Conservation (phyloP, 1,140 invertebrate species). For the Eciton burchellii region DNA sequence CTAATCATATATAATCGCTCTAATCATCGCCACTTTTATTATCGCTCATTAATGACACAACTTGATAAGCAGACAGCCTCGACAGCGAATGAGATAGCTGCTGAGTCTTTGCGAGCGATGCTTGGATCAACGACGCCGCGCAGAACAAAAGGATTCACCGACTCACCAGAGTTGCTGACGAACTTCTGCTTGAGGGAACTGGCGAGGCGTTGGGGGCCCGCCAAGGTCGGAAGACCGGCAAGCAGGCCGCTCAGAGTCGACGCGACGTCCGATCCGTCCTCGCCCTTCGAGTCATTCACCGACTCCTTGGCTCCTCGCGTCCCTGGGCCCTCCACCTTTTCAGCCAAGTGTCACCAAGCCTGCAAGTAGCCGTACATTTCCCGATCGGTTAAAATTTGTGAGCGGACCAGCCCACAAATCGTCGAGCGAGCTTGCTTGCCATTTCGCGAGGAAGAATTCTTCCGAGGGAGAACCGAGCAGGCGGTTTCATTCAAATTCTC, state of each 20-base stretch:
- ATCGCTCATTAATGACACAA: constrained; percentile 34
- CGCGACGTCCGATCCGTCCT: constrained; percentile 80
- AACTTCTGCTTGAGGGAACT: constrained; percentile 83
- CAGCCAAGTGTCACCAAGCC: constrained; percentile 81
- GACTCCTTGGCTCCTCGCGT: constrained; percentile 82
- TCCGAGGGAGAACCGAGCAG: too few species aligned
- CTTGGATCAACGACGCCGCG: neutral
- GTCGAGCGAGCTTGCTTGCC: neutral
- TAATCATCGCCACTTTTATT: neutral
- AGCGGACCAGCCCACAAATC: too few species aligned
- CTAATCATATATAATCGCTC: too few species aligned
- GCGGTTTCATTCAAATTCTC: too few species aligned
- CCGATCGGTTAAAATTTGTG: constrained; percentile 1
- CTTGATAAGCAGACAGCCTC: constrained; percentile 18
- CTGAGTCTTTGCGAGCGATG: constrained; percentile 2
- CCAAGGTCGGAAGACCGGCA: constrained; percentile 83
- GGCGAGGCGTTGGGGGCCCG: constrained; percentile 84
- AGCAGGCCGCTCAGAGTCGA: constrained; percentile 83
- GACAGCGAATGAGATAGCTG: neutral
- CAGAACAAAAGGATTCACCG: constrained; percentile 41
- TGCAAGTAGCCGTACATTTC: constrained; percentile 57
- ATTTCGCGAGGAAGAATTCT: neutral
- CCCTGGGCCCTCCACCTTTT: constrained; percentile 86
- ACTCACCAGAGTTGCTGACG: constrained; percentile 84
- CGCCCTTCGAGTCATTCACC: constrained; percentile 82